Percentiles rank a stretch among this genome's conserved stretches.
Evolutionary conservation across 2,113 vertebrate species (phyloP).

Genomic region (Erythrolamprus reginae): DNA sequence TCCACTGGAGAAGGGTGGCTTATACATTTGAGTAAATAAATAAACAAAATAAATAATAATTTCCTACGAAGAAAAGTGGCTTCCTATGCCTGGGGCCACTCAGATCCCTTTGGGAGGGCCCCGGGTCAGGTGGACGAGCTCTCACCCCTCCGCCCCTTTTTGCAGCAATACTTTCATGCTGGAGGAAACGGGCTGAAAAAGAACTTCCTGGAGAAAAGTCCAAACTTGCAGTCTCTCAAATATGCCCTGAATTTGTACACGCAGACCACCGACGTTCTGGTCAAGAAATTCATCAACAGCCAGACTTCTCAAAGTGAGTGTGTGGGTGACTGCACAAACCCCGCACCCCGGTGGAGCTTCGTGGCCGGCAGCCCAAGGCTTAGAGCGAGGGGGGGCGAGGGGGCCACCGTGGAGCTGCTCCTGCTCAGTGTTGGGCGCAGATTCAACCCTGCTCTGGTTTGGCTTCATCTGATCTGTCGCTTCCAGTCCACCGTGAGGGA

Average conservation of each 20-base stretch:
- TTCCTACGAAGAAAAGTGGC: not conserved
- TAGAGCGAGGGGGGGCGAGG: not conserved
- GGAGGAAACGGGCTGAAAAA: slow-evolving; percentile 97
- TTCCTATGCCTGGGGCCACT: not conserved
- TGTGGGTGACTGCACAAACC: not conserved
- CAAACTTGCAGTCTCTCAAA: slow-evolving; percentile 90
- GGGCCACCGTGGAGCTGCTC: not conserved
- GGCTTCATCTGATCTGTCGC: not conserved
- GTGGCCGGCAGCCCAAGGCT: not conserved
- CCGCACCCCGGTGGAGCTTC: not conserved
- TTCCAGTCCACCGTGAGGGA: not conserved
- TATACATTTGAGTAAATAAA: no score
- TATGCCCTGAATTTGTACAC: slow-evolving; percentile 97
- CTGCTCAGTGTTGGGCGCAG: not conserved
- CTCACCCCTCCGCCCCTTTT: slow-evolving; percentile 8
- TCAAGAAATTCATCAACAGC: slow-evolving; percentile 97
- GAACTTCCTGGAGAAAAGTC: slow-evolving; percentile 95
- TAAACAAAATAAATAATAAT: no score
- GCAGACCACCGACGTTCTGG: slow-evolving; percentile 92
- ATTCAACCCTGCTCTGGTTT: not conserved
- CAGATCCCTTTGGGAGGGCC: not conserved
- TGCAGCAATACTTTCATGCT: slow-evolving; percentile 99
- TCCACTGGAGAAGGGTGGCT: no score
- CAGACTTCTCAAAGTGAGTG: slow-evolving; percentile 92
- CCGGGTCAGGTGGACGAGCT: not conserved